Evolutionary conservation across 1,140 invertebrate genomes (phyloP).

Genomic region (Drosophila varians): DNA sequence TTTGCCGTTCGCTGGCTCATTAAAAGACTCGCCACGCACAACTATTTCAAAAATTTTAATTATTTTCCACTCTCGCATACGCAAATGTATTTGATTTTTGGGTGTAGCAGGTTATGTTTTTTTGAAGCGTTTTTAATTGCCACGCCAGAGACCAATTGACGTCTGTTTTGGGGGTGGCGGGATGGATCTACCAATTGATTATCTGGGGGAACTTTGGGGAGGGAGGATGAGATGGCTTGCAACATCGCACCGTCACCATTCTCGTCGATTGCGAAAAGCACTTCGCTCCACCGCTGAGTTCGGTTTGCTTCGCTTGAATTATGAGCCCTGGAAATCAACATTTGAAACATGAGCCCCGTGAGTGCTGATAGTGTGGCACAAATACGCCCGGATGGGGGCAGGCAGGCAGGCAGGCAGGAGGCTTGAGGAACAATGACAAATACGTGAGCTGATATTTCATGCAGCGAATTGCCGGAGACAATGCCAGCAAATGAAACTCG

Average conservation of each 20-base stretch:
- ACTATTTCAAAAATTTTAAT: constrained; percentile 77
- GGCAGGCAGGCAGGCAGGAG: neutral
- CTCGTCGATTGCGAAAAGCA: constrained; percentile 62
- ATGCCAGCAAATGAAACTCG: constrained; percentile 3
- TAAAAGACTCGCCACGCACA: constrained; percentile 61
- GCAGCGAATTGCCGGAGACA: neutral
- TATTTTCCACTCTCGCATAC: constrained; percentile 64
- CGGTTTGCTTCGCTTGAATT: constrained; percentile 32
- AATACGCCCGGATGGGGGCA: neutral
- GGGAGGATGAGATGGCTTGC: constrained; percentile 2
- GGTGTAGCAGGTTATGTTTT: constrained; percentile 45
- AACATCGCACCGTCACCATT: constrained; percentile 1
- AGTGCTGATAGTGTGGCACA: constrained; percentile 59
- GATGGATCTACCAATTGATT: neutral
- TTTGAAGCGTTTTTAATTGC: constrained; percentile 69
- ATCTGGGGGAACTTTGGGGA: neutral
- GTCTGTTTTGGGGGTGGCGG: constrained; percentile 23
- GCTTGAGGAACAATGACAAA: constrained; percentile 47
- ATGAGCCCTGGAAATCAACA: constrained; percentile 32
- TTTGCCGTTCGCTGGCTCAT: constrained; percentile 47
- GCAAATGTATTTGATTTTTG: neutral
- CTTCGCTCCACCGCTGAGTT: constrained; percentile 26
- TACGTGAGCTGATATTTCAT: constrained; percentile 46
- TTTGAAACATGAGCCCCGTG: constrained; percentile 73
- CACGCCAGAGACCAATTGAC: constrained; percentile 62